phyloP scores from a whole-genome alignment of 1,140 invertebrate genomes.

The Anthonomus grandis region DNA sequence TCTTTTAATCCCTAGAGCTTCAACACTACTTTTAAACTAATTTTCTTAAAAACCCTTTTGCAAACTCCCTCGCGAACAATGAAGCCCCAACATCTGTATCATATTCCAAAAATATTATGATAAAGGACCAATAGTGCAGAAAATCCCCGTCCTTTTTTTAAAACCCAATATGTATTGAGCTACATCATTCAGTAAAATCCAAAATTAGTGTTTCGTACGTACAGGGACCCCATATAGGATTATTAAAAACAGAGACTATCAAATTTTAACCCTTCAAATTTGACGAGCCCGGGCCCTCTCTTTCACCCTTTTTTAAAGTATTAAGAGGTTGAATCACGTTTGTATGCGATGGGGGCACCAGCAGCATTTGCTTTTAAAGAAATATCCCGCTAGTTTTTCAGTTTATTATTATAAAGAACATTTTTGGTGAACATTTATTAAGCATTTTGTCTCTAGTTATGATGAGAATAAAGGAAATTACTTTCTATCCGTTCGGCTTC shows the following conservation, averaged over 20 bases:
- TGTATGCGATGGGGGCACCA: conserved; percentile 16
- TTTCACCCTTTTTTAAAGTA: conserved; percentile 15
- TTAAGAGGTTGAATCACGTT: conserved; percentile 23
- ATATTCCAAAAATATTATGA: conserved; percentile 22
- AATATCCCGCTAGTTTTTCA: too few relatives aligned
- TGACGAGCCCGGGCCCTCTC: background rate
- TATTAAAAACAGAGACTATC: conserved; percentile 19
- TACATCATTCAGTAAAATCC: conserved; percentile 4
- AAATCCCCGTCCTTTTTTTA: conserved; percentile 6
- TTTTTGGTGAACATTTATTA: background rate
- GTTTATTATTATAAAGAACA: background rate
- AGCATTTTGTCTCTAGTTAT: too few relatives aligned
- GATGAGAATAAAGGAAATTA: too few relatives aligned
- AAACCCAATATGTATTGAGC: background rate
- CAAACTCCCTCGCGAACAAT: background rate
- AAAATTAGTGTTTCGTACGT: conserved; percentile 17
- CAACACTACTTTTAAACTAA: too few relatives aligned
- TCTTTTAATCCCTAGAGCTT: too few relatives aligned
- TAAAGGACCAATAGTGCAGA: conserved; percentile 18
- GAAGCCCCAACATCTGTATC: conserved; percentile 11
- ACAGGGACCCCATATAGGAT: conserved; percentile 6
- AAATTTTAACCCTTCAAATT: conserved; percentile 21
- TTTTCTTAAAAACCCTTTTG: background rate
- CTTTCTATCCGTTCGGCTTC: too few relatives aligned
- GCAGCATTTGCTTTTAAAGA: conserved; percentile 1